Evolutionary conservation across 2,888 invertebrate genomes (phyloP).

Genomic region (Andrena minutula): DNA sequence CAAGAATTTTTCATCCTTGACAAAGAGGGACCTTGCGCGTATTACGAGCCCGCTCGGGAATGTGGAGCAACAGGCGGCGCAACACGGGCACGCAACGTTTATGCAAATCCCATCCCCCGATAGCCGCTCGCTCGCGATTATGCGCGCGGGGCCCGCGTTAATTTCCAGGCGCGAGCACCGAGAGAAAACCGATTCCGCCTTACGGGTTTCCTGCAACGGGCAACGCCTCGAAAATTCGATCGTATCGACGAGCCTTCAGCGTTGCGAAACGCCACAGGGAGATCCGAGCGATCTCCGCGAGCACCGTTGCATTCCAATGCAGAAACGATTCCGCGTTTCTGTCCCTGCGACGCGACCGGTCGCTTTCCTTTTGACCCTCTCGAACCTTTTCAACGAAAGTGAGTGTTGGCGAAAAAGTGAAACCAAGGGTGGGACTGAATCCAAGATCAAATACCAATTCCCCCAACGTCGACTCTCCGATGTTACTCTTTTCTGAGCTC

Average conservation of each 20-base stretch:
- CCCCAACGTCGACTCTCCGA: no score
- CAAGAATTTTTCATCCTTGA: slow-evolving; percentile 78
- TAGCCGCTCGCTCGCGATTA: slow-evolving; percentile 21
- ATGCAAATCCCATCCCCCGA: slow-evolving; percentile 76
- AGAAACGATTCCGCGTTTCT: slow-evolving; percentile 16
- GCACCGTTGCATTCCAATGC: slow-evolving; percentile 49
- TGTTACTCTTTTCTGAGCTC: no score
- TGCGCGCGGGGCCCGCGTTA: slow-evolving; percentile 17
- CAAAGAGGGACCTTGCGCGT: slow-evolving; percentile 76
- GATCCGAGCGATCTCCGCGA: background rate
- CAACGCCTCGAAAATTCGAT: slow-evolving; percentile 47
- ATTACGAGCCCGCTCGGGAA: slow-evolving; percentile 71
- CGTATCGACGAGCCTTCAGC: slow-evolving; percentile 8
- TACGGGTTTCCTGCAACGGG: slow-evolving; percentile 16
- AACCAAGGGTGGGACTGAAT: no score
- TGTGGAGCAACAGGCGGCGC: slow-evolving; percentile 75
- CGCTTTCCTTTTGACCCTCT: background rate
- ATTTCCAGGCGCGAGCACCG: slow-evolving; percentile 28
- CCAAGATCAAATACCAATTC: no score
- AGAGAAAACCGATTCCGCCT: slow-evolving; percentile 24
- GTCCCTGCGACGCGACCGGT: background rate
- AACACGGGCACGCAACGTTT: slow-evolving; percentile 50
- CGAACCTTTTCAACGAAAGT: no score
- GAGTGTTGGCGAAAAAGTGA: no score
- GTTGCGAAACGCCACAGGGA: slow-evolving; percentile 27